Conservation (phyloP, 2,113 vertebrate species). For the Callaeas wilsoni region DNA sequence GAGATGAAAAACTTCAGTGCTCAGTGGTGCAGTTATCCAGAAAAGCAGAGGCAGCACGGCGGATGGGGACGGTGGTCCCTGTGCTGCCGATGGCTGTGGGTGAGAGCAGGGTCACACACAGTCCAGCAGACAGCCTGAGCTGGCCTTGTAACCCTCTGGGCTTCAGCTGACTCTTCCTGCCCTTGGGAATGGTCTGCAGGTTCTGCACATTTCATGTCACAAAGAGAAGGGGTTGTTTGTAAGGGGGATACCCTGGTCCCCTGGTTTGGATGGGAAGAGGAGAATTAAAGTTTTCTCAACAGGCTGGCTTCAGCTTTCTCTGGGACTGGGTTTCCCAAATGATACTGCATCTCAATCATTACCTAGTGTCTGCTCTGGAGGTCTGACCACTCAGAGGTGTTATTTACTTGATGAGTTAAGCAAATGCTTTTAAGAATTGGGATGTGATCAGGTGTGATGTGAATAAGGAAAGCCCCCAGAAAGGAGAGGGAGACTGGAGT, state of each 20-base stretch:
- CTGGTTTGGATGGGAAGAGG: not conserved
- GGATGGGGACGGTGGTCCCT: not conserved
- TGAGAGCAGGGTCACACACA: not conserved
- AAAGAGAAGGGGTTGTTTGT: not conserved
- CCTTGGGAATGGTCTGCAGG: not conserved
- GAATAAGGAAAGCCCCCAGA: not conserved
- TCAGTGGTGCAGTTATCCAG: not conserved
- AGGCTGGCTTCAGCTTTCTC: not conserved
- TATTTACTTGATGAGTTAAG: not conserved
- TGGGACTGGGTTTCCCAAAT: not conserved
- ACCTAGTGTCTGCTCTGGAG: not conserved
- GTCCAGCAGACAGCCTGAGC: not conserved
- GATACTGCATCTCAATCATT: not conserved
- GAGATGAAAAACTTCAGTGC: not conserved
- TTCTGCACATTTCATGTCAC: not conserved
- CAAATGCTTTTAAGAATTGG: not conserved
- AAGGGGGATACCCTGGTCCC: not conserved
- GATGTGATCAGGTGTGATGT: not conserved
- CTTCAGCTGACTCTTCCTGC: not conserved
- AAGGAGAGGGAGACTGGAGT: not conserved
- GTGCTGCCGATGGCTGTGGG: not conserved
- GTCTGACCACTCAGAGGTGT: not conserved
- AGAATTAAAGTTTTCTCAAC: not conserved
- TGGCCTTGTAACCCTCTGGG: not conserved
- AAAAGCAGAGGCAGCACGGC: rapidly evolving